phyloP scores from a whole-genome alignment of 2,113 vertebrate species.

The Petaurus breviceps region DNA sequence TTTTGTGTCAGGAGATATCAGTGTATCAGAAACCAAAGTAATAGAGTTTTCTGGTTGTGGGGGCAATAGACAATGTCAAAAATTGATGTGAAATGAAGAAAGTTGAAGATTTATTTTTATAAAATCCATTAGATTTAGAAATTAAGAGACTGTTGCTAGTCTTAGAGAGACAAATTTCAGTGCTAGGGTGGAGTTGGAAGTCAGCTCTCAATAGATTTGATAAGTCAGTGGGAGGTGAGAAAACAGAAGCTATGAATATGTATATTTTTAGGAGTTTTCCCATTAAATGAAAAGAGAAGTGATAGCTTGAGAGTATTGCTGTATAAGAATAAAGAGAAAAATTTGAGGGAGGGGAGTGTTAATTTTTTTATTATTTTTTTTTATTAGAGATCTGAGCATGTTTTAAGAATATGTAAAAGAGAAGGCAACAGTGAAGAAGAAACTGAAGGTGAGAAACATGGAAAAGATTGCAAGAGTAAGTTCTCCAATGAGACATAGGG shows the following conservation, averaged over 20 bases:
- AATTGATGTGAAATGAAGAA: not conserved
- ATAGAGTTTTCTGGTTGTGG: not conserved
- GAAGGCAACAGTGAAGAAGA: not conserved
- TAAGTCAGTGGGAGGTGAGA: conserved; percentile 1
- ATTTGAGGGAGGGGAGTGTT: not conserved
- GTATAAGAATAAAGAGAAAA: not conserved
- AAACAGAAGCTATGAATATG: not conserved
- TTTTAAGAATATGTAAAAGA: not conserved
- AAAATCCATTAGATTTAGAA: not conserved
- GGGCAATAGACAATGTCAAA: not conserved
- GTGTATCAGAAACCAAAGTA: not conserved
- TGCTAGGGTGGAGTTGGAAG: not conserved
- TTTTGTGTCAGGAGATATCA: not conserved
- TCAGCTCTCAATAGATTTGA: not conserved
- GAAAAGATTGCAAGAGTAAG: not conserved
- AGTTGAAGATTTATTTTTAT: not conserved
- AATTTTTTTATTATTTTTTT: not conserved
- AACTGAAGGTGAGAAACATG: not conserved
- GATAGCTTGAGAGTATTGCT: not conserved
- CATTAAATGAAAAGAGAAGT: not conserved
- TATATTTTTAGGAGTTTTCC: not conserved
- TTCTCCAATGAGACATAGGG: not conserved
- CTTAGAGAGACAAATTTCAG: not conserved
- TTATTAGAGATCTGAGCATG: not conserved
- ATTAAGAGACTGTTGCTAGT: not conserved